These are phyloP conservation scores for Drosophila nebulosa DNA, from an alignment of 1,140 invertebrate genomes.

Conservation along the genomic window DNA sequence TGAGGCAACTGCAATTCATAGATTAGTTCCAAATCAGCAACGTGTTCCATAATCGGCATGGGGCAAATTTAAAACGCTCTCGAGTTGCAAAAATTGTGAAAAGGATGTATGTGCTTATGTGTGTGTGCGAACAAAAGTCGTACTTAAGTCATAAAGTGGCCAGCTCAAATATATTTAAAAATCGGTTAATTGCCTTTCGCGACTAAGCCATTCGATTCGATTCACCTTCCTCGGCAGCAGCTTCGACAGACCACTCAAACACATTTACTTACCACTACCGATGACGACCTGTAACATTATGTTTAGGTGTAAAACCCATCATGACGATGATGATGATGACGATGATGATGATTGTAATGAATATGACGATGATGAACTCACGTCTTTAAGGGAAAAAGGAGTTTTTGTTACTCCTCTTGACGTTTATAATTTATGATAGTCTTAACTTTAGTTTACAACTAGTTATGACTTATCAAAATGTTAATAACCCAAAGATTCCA, in stretches of 20 bases:
- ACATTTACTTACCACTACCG: conserved; percentile 58
- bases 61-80: conserved; percentile 45
- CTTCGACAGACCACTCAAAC: no score
- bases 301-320: background rate
- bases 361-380: background rate
- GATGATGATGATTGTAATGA: background rate
- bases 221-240: conserved; percentile 32
- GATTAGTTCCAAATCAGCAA: conserved; percentile 78
- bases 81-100: background rate
- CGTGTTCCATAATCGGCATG: conserved; percentile 76
- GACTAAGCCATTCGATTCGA: conserved; percentile 20
- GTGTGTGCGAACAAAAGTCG: conserved; percentile 25
- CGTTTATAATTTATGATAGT: conserved; percentile 43
- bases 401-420: conserved; percentile 5
- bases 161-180: conserved; percentile 68
- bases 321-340: background rate
- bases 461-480: conserved; percentile 72
- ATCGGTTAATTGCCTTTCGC: conserved; percentile 59
- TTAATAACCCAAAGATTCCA: conserved; percentile 15
- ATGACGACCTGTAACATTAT: background rate
- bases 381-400: conserved; percentile 28
- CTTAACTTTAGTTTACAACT: conserved; percentile 52
- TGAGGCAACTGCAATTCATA: background rate
- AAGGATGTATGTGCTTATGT: background rate
- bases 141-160: conserved; percentile 50